A percentile compares a stretch with the other conserved stretches of the same genome.
These are phyloP conservation scores for Laspeyria flexula DNA, from an alignment of 2,888 invertebrate species.

Conservation along the genomic window DNA sequence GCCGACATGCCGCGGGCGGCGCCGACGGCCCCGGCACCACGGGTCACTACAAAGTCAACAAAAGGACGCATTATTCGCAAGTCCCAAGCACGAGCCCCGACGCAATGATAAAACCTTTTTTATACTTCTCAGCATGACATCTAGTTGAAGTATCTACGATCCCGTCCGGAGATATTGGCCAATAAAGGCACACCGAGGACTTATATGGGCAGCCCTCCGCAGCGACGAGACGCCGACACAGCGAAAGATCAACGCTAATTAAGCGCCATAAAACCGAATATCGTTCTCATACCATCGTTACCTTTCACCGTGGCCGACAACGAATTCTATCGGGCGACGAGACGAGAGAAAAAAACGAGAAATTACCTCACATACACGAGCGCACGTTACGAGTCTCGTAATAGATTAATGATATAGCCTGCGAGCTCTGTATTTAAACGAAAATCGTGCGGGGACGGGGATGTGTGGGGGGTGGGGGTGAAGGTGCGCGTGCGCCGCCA, in stretches of 20 bases:
- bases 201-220: conserved; percentile 62
- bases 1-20: conserved; percentile 57
- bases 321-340: conserved; percentile 63
- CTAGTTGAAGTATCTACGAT: conserved; percentile 70
- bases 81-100: conserved; percentile 13
- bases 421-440: conserved; percentile 75
- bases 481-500: conserved; percentile 57
- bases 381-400: conserved; percentile 70
- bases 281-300: conserved; percentile 72
- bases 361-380: conserved; percentile 69
- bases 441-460: conserved; percentile 56
- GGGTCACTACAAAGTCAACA: conserved; percentile 33
- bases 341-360: conserved; percentile 60
- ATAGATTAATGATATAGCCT: conserved; percentile 84
- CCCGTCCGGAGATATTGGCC: conserved; percentile 64
- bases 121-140: conserved; percentile 63
- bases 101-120: conserved; percentile 53
- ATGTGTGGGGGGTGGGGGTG: conserved; percentile 51
- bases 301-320: conserved; percentile 73
- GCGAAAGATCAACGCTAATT: conserved; percentile 79
- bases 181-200: conserved; percentile 66
- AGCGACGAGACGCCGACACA: conserved; percentile 65
- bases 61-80: conserved; percentile 38
- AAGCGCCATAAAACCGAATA: conserved; percentile 82
- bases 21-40: conserved; percentile 44